Percentiles rank a stretch among this genome's conserved stretches.
Conservation (phyloP, 2,113 vertebrate species). For the Barbus barbus region DNA sequence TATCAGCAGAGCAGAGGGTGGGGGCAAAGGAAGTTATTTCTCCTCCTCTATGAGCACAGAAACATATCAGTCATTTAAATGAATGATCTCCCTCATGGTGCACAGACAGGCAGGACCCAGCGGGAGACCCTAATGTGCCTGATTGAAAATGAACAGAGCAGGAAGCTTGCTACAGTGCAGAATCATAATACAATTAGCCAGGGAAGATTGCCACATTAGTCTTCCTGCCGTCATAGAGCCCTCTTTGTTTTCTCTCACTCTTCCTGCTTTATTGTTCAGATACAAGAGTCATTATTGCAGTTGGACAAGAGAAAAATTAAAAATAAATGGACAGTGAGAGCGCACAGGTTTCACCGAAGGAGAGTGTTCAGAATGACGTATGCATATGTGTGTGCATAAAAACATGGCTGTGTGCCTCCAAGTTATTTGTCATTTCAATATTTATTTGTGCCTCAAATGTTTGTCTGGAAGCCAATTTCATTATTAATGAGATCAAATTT, state of each 20-base stretch:
- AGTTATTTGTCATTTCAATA: slow-evolving; percentile 50
- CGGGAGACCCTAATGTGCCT: slow-evolving; percentile 61
- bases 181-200: slow-evolving; percentile 68
- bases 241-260: slow-evolving; percentile 32
- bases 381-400: slow-evolving; percentile 25
- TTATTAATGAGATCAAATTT: slow-evolving; percentile 64
- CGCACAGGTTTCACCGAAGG: background rate
- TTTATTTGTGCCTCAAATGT: slow-evolving; percentile 43
- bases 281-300: slow-evolving; percentile 11
- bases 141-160: slow-evolving; percentile 66
- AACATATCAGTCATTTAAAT: slow-evolving; percentile 64
- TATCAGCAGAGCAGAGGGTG: slow-evolving; percentile 24
- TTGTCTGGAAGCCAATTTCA: slow-evolving; percentile 50
- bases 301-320: no score
- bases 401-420: slow-evolving; percentile 24
- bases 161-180: slow-evolving; percentile 61
- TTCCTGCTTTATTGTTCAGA: slow-evolving; percentile 33
- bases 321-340: slow-evolving; percentile 4
- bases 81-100: slow-evolving; percentile 57
- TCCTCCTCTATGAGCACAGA: slow-evolving; percentile 46
- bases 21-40: slow-evolving; percentile 45
- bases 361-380: background rate
- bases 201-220: slow-evolving; percentile 65
- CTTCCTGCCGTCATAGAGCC: slow-evolving; percentile 59
- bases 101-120: slow-evolving; percentile 58